Conservation (phyloP, 2,113 vertebrate species). For the Prinia subflava region DNA sequence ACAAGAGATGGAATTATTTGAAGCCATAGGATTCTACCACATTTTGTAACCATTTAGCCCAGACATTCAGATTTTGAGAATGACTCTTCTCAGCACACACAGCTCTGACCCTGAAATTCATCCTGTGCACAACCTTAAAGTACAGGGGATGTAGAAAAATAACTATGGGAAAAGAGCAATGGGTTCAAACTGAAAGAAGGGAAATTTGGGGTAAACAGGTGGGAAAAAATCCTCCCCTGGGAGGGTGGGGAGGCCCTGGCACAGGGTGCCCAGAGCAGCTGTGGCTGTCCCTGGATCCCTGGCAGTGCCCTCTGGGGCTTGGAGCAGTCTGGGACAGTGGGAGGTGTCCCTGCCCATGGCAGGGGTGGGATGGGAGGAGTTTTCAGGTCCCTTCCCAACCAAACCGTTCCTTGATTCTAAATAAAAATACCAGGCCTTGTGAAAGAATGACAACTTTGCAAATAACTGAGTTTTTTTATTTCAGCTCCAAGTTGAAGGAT, state of each 20-base stretch:
- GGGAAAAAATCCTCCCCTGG: rapidly evolving
- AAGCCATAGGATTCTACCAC: too few species aligned
- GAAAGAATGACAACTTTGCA: background rate
- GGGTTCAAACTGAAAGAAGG: background rate
- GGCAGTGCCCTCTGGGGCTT: background rate
- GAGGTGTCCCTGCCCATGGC: background rate
- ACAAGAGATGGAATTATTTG: background rate
- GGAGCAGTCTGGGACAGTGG: background rate
- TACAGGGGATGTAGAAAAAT: background rate
- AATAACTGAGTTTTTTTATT: background rate
- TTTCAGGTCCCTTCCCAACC: background rate
- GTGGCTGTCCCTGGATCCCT: background rate
- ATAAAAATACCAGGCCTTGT: background rate
- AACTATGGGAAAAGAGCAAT: rapidly evolving
- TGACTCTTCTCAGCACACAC: background rate
- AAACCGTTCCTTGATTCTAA: background rate
- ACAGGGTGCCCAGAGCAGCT: background rate
- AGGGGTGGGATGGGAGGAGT: rapidly evolving
- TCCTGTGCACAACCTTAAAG: background rate
- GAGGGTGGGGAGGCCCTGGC: background rate
- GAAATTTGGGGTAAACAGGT: background rate
- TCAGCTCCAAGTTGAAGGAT: background rate
- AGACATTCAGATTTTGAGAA: background rate
- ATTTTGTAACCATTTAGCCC: background rate
- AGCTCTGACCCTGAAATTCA: background rate